Evolutionary conservation across 2,888 invertebrate genomes (phyloP), one percentile per base, ranked within the genome.

Genomic region (Drosophila anceps): DNA sequence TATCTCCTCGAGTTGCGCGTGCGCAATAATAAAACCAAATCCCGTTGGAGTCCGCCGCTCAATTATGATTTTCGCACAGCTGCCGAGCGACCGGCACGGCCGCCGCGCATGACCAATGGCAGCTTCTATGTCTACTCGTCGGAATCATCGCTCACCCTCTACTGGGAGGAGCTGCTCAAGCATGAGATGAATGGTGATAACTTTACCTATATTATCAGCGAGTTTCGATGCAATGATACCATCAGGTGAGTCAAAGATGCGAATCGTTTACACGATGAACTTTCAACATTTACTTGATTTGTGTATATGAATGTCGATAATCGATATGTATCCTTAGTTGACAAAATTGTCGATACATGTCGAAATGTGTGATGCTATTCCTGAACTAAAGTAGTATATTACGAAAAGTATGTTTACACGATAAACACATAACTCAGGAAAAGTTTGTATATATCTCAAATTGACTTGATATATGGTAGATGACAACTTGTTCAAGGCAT

Each of bases 81-180:
- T 0, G 67, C 91, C 0, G 81, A 81, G 18, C 76, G 75, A 67
- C 97, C 97, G 2, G 94, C 94, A 20, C 93, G 94, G 37, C 95
- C 97, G 37, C 97, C 97, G 0, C 94, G 94, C 58, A 95, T 95
- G 5, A 95, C 95, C 74, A 93, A 95, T 18, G 97, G 97, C 44
- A 96, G 96, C 86, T 97, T 97, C 91, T 95, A 96, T 91, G 94
- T 95, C 76, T 94, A 95, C 83, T 93, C 94, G 24, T 92, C 93
- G 43, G 94, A 94, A 69, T 94, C 96, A 74, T 94, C 95, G 61
- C 93, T 97, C 46, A 95, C 95, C 91, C 93, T 97, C 27, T 97
- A 97, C 91, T 98, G 97, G 97, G 95, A 96, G 90, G 94, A 95
- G 76, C 94, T 97, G 58, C 94, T 95, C 24, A 94, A 94, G 50